Evolutionary conservation across 23 tunicate species (phyloP), one percentile per base, ranked within the genome.

Genomic region (Trididemnum clinides): DNA sequence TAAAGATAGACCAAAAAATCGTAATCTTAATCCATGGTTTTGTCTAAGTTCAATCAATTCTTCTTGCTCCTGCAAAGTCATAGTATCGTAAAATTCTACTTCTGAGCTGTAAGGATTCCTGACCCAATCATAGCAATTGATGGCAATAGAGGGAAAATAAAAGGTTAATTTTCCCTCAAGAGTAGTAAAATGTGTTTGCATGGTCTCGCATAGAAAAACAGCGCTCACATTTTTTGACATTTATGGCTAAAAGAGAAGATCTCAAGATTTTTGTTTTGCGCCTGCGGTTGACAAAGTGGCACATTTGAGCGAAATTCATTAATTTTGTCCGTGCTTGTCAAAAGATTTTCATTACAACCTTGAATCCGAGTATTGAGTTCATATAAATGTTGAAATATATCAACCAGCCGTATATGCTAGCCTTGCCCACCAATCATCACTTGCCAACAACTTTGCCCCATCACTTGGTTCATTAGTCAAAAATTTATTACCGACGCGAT

Each of bases 351-450:
- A 37, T 70, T 70, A 15, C 21, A 4, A 70, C 37, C 77, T 70
- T 70, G 77, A 36, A 5, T 70, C 30, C 39, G 38, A 31, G 39
- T 33, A 21, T 33, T 70, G 38, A 76, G 82, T 76, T 18, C 71
- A 76, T 76, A 39, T 19, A 39, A 36, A 39, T 76, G 82, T 76
- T 76, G 82, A 39, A 76, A 76, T 76, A 39, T 38, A 71, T 76
- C 19, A 31, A 12, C 78, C 31, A 39, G 71, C 82, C 82, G 39
- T 81, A 72, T 64, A 64, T 81, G 85, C 85, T 64, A 81, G 20
- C 33, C 39, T 81, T 64, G 78, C 85, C 72, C 76, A 64, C 78
- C 77, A 81, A 64, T 81, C 77, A 64, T 81, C 85, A 64, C 23
- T 21, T 81, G 51, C 85, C 78, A 62, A 4, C 69, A 62, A 26